A percentile compares a stretch with the other conserved stretches of the same genome.
These are phyloP conservation scores for Zosterops borbonicus DNA, from an alignment of 2,113 vertebrate species.

Conservation along the genomic window DNA sequence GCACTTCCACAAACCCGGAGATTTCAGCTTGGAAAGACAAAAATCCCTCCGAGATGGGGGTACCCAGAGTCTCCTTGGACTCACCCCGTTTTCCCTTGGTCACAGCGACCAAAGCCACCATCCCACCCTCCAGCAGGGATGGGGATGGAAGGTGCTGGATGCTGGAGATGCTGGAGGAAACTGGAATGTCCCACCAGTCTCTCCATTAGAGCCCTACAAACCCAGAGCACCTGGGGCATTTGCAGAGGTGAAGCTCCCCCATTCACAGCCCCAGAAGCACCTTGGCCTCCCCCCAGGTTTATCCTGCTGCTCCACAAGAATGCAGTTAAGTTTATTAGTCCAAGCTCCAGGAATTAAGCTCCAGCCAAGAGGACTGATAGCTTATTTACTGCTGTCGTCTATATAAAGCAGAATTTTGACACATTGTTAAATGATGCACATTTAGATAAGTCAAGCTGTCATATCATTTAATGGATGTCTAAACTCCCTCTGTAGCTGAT, in stretches of 20 bases:
- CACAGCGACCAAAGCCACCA: accelerated
- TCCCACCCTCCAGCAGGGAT: not conserved
- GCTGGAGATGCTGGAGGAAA: not conserved
- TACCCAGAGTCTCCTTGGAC: not conserved
- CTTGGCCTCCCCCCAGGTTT: not conserved
- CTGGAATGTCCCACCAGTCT: not conserved
- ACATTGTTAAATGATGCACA: conserved; percentile 84
- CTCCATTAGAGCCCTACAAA: not conserved
- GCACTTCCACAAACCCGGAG: accelerated
- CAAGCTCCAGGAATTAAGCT: conserved; percentile 72
- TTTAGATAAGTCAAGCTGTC: conserved; percentile 87
- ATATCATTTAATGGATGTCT: conserved; percentile 82
- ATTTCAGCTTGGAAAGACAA: not conserved
- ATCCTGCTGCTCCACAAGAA: not conserved
- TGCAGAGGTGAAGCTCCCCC: not conserved
- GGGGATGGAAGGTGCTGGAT: accelerated
- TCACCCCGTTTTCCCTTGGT: accelerated
- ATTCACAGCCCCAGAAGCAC: not conserved
- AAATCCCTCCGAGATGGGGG: accelerated
- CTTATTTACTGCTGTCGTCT: conserved; percentile 83
- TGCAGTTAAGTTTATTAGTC: not conserved
- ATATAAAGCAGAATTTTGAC: conserved; percentile 84
- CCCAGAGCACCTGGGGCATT: accelerated
- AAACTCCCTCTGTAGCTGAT: conserved; percentile 77
- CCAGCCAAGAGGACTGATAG: conserved; percentile 75